These are phyloP conservation scores for Pedicia rivosa DNA, from an alignment of 2,888 invertebrate genomes.

Conservation along the genomic window DNA sequence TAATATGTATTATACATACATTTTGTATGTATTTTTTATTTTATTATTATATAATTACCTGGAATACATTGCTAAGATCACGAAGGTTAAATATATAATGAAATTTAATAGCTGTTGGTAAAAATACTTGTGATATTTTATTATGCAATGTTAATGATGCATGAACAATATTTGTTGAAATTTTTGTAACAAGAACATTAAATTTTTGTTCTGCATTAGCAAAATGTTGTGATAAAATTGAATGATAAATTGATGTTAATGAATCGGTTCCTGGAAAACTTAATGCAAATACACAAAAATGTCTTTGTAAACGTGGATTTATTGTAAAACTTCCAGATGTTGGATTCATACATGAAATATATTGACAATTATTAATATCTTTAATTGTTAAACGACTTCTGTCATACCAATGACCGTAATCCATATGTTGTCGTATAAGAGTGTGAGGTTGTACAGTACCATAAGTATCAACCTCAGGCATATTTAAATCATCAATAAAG, in stretches of 20 bases:
- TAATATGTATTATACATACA: too few species aligned
- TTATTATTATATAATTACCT: constrained; percentile 36
- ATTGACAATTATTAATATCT: constrained; percentile 94
- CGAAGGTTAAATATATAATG: constrained; percentile 93
- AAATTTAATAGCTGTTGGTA: constrained; percentile 92
- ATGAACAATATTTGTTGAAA: constrained; percentile 54
- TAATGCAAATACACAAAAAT: constrained; percentile 78
- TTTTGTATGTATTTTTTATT: too few species aligned
- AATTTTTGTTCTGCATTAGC: constrained; percentile 70
- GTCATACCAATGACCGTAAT: constrained; percentile 93
- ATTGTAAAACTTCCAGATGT: constrained; percentile 95
- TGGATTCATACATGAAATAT: constrained; percentile 95
- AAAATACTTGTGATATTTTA: constrained; percentile 71
- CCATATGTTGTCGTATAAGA: constrained; percentile 84
- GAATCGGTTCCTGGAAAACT: constrained; percentile 67
- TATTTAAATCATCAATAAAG: constrained; percentile 95
- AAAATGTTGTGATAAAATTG: constrained; percentile 76
- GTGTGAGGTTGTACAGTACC: constrained; percentile 96
- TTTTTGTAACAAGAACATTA: constrained; percentile 45
- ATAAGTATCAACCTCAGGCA: constrained; percentile 83
- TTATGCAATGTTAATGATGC: constrained; percentile 75
- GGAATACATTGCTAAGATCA: constrained; percentile 89
- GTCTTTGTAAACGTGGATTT: constrained; percentile 81
- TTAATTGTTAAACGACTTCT: constrained; percentile 74
- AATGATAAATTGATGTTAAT: constrained; percentile 72